These are phyloP conservation scores for Rhadinocentrus ornatus DNA, from an alignment of 2,797 vertebrate genomes.

Conservation along the genomic window DNA sequence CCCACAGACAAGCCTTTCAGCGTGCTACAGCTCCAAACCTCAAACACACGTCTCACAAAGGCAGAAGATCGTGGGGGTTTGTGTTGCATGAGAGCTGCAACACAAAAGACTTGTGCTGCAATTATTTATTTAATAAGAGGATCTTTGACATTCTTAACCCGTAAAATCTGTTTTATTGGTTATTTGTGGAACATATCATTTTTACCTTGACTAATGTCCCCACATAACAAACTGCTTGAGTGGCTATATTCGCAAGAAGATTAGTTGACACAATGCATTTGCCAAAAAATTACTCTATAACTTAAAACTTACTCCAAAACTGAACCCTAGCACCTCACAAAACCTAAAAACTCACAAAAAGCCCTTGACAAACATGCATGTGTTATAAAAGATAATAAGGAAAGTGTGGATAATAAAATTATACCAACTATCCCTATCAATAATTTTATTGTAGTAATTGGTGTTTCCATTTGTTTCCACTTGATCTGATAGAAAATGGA, in stretches of 20 bases:
- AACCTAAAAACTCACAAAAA: neutral
- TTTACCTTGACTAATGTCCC: neutral
- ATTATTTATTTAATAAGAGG: conserved; percentile 22
- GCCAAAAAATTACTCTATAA: neutral
- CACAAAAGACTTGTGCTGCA: neutral
- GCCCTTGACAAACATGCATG: neutral
- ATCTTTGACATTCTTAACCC: conserved; percentile 8
- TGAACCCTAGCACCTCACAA: neutral
- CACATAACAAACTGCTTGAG: neutral
- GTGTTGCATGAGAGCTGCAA: conserved; percentile 1
- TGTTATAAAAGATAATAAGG: neutral
- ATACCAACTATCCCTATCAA: neutral
- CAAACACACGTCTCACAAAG: conserved; percentile 20
- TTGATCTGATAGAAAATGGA: neutral
- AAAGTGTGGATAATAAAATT: neutral
- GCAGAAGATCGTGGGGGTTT: conserved; percentile 15
- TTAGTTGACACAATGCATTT: neutral
- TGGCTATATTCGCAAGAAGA: neutral
- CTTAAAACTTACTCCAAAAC: neutral
- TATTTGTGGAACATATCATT: neutral
- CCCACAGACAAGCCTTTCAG: conserved; percentile 61
- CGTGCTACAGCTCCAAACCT: conserved; percentile 52
- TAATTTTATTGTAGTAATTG: too few relatives aligned
- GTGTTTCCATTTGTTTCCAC: neutral
- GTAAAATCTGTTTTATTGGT: conserved; percentile 28